These are phyloP conservation scores for Ophthalmolycus amberensis DNA, from an alignment of 2,113 vertebrate species.

Conservation along the genomic window DNA sequence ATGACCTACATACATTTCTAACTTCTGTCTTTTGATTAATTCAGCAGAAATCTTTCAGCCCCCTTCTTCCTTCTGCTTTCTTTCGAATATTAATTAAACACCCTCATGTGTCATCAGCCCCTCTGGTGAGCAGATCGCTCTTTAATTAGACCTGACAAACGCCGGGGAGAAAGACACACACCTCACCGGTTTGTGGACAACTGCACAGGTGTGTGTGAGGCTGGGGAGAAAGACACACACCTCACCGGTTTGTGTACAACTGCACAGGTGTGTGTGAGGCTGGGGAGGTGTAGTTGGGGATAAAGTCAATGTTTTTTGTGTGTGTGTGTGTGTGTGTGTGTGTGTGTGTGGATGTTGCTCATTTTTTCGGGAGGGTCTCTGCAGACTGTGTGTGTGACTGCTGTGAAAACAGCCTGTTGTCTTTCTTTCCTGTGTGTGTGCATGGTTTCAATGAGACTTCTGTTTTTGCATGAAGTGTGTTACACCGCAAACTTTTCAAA, in stretches of 20 bases:
- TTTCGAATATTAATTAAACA: conserved; percentile 71
- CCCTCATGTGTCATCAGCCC: conserved; percentile 62
- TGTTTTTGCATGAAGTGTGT: neutral
- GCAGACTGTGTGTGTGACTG: conserved; percentile 2
- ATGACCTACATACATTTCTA: neutral
- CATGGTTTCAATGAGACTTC: neutral
- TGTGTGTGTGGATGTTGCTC: conserved; percentile 5
- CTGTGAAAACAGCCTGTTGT: conserved; percentile 31
- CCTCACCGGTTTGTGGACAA: conserved; percentile 27
- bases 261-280: conserved; percentile 52
- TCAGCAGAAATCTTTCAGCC: neutral
- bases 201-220: conserved; percentile 52
- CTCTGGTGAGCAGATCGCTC: conserved; percentile 62
- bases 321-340: conserved; percentile 17
- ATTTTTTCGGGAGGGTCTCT: conserved; percentile 7
- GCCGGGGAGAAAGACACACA: conserved; percentile 48
- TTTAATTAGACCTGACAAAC: conserved; percentile 72
- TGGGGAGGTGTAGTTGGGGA: conserved; percentile 19
- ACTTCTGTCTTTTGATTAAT: neutral
- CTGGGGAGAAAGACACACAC: conserved; percentile 43
- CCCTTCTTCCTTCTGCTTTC: conserved; percentile 1
- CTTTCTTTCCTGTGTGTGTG: conserved; percentile 11
- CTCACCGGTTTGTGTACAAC: conserved; percentile 24
- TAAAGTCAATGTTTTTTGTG: conserved; percentile 8
- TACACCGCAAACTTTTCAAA: neutral